Evolutionary conservation across 2,888 invertebrate genomes (phyloP), one percentile per base, ranked within the genome.

Genomic region (Eurois occulta): DNA sequence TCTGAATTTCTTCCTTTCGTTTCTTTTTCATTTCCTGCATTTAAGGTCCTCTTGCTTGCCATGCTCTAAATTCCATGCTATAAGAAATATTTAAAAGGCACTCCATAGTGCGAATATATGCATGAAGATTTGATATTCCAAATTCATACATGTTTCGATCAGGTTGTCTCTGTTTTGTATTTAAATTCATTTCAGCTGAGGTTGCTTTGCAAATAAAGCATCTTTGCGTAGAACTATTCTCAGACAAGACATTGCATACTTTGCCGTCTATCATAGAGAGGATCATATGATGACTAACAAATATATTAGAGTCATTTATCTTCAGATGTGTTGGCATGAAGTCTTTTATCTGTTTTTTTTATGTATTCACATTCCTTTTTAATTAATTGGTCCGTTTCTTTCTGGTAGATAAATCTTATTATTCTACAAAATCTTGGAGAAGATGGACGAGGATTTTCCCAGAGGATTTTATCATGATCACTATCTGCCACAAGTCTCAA

Each of bases 351-450:
- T 41, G 48, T n/a, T 21, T 21, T 7, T 21, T 48, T 18, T 6
- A 48, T 7, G 3, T 6, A 4, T 48, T 48, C 21, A 7, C 18
- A 48, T 48, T 48, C 21, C 21, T 48, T 5, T 21, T 48, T 48
- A 21, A 48, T 48, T 48, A 48, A 48, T 3, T 0, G 6, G 4
- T 48, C 48, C 3, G 48, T 48, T 48, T 48, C 48, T 48, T 48
- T 48, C 7, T 48, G 3, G 21, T 21, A 7, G 5, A 48, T 48
- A 48, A 18, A 48, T 28, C 32, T 32, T 32, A 72, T 64, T 0
- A 64, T 6, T 72, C 64, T 64, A 4, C 72, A 72, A 62, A 72
- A 72, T 64, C 72, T 72, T 64, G 32, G n/a, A n/a, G n/a, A n/a
- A n/a, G n/a, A n/a, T n/a, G n/a, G n/a, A n/a, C n/a, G n/a, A n/a